A percentile compares a stretch with the other conserved stretches of the same genome.
phyloP scores from a whole-genome alignment of 2,888 invertebrate species.

The Nowickia ferox region DNA sequence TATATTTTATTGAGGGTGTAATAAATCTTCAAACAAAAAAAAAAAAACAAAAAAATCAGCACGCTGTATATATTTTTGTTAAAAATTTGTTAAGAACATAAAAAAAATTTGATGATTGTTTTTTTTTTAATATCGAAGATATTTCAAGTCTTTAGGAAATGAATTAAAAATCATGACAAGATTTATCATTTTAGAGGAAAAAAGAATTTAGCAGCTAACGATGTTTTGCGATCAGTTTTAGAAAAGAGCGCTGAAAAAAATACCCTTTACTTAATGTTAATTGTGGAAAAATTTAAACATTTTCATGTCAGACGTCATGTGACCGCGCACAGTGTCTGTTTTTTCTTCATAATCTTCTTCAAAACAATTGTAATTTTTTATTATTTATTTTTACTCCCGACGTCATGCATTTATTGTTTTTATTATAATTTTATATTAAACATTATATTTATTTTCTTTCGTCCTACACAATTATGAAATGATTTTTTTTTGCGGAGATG shows the following conservation, averaged over 20 bases:
- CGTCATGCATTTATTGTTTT: slow-evolving; percentile 23
- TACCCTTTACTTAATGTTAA: background rate
- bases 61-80: background rate
- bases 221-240: background rate
- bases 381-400: slow-evolving; percentile 4
- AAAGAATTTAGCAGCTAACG: too few relatives aligned
- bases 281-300: slow-evolving; percentile 13
- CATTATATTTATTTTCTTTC: slow-evolving; percentile 13
- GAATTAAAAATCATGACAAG: background rate
- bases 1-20: slow-evolving; percentile 41
- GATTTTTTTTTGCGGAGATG: background rate
- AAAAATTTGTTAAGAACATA: slow-evolving; percentile 40
- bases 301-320: slow-evolving; percentile 55
- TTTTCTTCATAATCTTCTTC: slow-evolving; percentile 11
- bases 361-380: slow-evolving; percentile 42
- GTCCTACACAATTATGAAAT: slow-evolving; percentile 41
- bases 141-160: background rate
- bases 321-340: background rate
- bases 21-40: slow-evolving; percentile 51
- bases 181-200: background rate
- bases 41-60: slow-evolving; percentile 22
- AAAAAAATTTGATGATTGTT: slow-evolving; percentile 49
- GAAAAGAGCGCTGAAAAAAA: background rate
- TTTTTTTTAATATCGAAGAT: background rate
- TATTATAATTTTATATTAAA: slow-evolving; percentile 16